phyloP scores from a whole-genome alignment of 1,140 invertebrate genomes.

The Druon quercuslanigerum region DNA sequence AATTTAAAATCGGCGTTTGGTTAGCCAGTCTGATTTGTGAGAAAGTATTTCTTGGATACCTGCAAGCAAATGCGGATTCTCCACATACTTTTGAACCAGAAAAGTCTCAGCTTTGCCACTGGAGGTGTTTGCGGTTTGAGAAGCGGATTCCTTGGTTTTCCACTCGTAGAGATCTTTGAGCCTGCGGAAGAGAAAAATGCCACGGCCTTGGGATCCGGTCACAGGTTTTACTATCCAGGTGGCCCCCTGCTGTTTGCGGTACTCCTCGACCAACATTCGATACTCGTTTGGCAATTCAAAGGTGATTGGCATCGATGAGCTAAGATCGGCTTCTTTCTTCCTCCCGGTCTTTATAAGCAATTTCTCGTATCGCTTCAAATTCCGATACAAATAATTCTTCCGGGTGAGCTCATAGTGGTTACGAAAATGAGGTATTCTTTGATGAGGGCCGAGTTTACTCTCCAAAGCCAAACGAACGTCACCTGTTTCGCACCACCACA shows the following conservation, averaged over 20 bases:
- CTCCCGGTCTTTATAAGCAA: conserved; percentile 57
- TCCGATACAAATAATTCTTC: conserved; percentile 79
- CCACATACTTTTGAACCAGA: conserved; percentile 78
- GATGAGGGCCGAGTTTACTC: conserved; percentile 55
- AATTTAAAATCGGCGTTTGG: too few species aligned
- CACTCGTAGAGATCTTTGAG: conserved; percentile 67
- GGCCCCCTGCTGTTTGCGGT: conserved; percentile 74
- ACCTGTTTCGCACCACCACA: conserved; percentile 73
- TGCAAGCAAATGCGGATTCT: conserved; percentile 80
- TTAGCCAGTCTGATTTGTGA: too few species aligned
- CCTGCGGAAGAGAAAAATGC: conserved; percentile 80
- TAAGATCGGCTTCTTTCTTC: conserved; percentile 63
- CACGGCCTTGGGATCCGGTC: conserved; percentile 72
- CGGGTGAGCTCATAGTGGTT: conserved; percentile 80
- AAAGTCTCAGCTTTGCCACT: conserved; percentile 60
- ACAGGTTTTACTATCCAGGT: conserved; percentile 82
- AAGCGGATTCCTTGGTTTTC: conserved; percentile 50
- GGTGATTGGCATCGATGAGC: conserved; percentile 71
- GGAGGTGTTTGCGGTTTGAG: conserved; percentile 32
- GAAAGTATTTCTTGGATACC: conserved; percentile 59
- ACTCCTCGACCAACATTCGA: conserved; percentile 76
- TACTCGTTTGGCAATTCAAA: conserved; percentile 76
- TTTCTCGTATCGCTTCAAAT: conserved; percentile 76
- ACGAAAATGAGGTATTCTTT: conserved; percentile 72
- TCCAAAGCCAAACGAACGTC: conserved; percentile 59